A percentile compares a stretch with the other conserved stretches of the same genome.
These are phyloP conservation scores for Hylia prasina DNA, from an alignment of 2,113 vertebrate species.

Conservation along the genomic window DNA sequence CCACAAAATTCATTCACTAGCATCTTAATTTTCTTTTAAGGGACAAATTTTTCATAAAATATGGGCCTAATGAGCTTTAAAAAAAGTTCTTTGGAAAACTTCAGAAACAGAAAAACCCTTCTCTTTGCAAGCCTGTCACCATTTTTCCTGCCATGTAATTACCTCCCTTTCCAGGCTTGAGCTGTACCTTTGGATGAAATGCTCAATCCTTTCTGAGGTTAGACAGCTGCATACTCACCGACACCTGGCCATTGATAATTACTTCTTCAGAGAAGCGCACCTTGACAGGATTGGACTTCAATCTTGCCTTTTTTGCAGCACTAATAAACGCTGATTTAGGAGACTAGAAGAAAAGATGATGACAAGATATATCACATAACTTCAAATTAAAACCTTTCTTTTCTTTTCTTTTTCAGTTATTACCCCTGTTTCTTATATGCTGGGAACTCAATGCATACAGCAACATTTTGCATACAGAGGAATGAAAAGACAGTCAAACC, in stretches of 20 bases:
- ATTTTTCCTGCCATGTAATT: neutral
- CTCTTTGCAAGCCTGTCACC: neutral
- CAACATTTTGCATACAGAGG: neutral
- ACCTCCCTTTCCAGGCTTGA: neutral
- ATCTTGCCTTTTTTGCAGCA: slow-evolving; percentile 97
- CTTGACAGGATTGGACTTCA: slow-evolving; percentile 99
- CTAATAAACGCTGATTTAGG: slow-evolving; percentile 99
- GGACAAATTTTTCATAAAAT: neutral
- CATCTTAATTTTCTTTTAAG: neutral
- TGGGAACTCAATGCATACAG: neutral
- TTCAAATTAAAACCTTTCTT: neutral
- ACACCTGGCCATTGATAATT: slow-evolving; percentile 96
- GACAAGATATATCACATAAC: slow-evolving; percentile 11
- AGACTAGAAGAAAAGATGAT: slow-evolving; percentile 78
- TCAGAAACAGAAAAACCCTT: neutral
- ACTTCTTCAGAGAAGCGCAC: slow-evolving; percentile 98
- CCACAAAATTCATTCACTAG: neutral
- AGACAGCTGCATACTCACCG: slow-evolving; percentile 79
- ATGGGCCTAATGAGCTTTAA: neutral
- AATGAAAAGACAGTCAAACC: neutral
- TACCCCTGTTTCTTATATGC: neutral
- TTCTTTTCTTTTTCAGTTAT: neutral
- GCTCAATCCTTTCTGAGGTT: neutral
- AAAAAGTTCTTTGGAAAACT: neutral
- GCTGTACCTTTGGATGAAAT: neutral